phyloP scores from a whole-genome alignment of 1,140 invertebrate genomes.

The Mactra quadrangularis region DNA sequence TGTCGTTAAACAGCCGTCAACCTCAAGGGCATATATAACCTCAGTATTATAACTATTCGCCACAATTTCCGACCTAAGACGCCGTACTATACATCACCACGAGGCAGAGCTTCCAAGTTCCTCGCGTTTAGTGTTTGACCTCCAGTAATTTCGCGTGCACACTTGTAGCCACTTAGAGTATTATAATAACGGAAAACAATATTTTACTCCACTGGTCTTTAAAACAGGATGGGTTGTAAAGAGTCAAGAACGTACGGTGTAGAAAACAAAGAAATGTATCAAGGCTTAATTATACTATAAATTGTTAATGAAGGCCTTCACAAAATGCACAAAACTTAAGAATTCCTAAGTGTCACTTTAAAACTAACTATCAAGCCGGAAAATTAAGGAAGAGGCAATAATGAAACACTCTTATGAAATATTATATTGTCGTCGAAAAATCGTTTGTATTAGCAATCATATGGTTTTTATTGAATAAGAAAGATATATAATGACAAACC shows the following conservation, averaged over 20 bases:
- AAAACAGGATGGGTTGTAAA: constrained; percentile 39
- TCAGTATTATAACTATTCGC: not conserved
- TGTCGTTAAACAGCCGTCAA: too few species aligned
- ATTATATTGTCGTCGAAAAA: constrained; percentile 39
- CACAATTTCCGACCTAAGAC: constrained; percentile 29
- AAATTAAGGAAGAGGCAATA: constrained; percentile 44
- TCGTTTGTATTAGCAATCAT: constrained; percentile 37
- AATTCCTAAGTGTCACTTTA: constrained; percentile 34
- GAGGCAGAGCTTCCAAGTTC: constrained; percentile 30
- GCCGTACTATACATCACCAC: constrained; percentile 18
- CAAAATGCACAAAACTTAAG: not conserved
- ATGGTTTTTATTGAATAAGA: constrained; percentile 9
- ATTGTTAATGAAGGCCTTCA: constrained; percentile 46
- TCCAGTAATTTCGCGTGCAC: constrained; percentile 40
- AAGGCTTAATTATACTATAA: constrained; percentile 29
- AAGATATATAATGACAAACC: not conserved
- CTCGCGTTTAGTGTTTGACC: constrained; percentile 41
- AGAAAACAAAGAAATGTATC: constrained; percentile 41
- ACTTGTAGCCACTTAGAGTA: constrained; percentile 25
- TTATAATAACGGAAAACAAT: constrained; percentile 48
- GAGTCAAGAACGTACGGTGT: constrained; percentile 29
- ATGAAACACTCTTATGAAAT: constrained; percentile 43
- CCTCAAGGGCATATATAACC: too few species aligned
- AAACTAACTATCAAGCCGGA: constrained; percentile 38
- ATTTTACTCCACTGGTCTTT: constrained; percentile 10